A percentile compares a stretch with the other conserved stretches of the same genome.
phyloP scores from a whole-genome alignment of 1,140 invertebrate species.

The Pseudomyrmex dendroicus region DNA sequence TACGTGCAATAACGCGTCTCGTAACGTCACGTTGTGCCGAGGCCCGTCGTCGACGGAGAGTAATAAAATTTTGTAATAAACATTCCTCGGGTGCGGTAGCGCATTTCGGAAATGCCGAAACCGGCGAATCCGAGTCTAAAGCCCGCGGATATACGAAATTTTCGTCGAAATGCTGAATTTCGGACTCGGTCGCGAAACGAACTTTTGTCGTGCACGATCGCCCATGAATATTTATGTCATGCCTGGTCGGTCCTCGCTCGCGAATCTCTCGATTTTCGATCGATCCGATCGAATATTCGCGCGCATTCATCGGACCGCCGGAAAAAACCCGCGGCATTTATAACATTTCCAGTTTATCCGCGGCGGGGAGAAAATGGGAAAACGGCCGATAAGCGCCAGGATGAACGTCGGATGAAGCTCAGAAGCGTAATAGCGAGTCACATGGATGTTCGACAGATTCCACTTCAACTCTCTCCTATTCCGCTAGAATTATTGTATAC shows the following conservation, averaged over 20 bases:
- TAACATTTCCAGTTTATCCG: constrained; percentile 24
- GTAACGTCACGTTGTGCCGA: constrained; percentile 15
- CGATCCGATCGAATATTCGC: constrained; percentile 24
- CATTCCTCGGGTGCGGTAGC: constrained; percentile 52
- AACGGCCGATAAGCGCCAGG: constrained; percentile 16
- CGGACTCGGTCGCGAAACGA: constrained; percentile 46
- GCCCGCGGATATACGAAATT: constrained; percentile 39
- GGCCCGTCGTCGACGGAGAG: neutral
- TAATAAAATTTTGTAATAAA: constrained; percentile 66
- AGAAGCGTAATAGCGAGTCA: neutral
- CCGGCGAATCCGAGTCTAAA: constrained; percentile 29
- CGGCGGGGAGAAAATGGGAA: constrained; percentile 28
- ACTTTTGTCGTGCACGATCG: constrained; percentile 34
- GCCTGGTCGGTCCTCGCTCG: too few species aligned
- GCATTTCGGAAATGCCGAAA: constrained; percentile 64
- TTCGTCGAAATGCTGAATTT: constrained; percentile 52
- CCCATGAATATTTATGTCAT: constrained; percentile 33
- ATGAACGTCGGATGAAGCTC: neutral
- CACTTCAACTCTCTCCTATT: neutral
- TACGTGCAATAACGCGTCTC: constrained; percentile 40
- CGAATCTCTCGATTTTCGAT: constrained; percentile 16
- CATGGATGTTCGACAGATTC: too few species aligned
- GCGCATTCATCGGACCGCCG: neutral
- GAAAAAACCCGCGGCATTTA: constrained; percentile 29
- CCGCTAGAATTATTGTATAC: neutral